A percentile compares a stretch with the other conserved stretches of the same genome.
phyloP scores from a whole-genome alignment of 2,113 vertebrate species.

The Hiodon alosoides region DNA sequence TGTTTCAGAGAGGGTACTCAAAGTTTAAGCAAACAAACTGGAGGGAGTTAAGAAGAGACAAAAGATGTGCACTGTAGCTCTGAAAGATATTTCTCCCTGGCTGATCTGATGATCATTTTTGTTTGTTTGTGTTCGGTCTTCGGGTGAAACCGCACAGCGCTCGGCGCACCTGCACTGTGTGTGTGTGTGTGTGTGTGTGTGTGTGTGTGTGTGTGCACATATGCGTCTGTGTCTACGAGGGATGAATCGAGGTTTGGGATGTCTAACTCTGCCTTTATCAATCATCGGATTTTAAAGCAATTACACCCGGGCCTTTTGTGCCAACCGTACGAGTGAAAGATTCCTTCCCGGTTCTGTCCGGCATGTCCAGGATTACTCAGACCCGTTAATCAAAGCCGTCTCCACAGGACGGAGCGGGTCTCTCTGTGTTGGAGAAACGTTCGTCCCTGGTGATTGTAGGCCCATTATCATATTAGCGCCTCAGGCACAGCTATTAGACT shows the following conservation, averaged over 20 bases:
- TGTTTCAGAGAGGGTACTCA: constrained; percentile 4
- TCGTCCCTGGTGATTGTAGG: constrained; percentile 34
- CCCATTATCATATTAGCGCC: constrained; percentile 49
- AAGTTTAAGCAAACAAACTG: constrained; percentile 28
- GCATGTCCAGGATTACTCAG: constrained; percentile 34
- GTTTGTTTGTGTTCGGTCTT: too few relatives aligned
- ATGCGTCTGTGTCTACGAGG: not conserved
- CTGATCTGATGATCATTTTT: not conserved
- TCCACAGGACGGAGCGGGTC: constrained; percentile 34
- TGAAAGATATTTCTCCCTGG: constrained; percentile 7
- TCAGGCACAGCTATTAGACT: constrained; percentile 43
- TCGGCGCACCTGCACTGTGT: too few relatives aligned
- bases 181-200: not conserved
- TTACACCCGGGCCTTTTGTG: constrained; percentile 44
- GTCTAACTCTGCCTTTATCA: constrained; percentile 19
- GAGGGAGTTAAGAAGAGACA: constrained; percentile 14
- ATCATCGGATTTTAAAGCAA: constrained; percentile 30
- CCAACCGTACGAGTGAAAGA: constrained; percentile 24
- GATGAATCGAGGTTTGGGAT: not conserved
- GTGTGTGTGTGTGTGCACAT: not conserved
- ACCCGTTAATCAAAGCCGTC: constrained; percentile 39
- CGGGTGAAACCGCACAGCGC: not conserved
- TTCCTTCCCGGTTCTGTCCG: constrained; percentile 23
- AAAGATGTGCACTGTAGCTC: constrained; percentile 9
- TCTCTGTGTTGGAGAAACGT: constrained; percentile 27